These are phyloP conservation scores for Elysia crispata DNA, from an alignment of 2,888 invertebrate species.

Conservation along the genomic window DNA sequence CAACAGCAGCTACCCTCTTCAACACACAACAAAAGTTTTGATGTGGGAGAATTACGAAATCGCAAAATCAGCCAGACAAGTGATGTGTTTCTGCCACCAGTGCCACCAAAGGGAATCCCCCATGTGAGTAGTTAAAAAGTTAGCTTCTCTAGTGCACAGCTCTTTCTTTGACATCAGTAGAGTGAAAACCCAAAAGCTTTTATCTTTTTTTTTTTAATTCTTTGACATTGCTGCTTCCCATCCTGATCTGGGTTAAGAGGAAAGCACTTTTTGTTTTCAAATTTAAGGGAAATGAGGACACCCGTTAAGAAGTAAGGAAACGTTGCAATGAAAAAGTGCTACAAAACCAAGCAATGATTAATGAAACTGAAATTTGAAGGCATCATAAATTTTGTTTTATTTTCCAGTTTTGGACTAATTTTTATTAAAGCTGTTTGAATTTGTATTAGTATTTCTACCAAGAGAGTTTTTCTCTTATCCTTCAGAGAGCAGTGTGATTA, in stretches of 20 bases:
- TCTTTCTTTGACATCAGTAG: neutral
- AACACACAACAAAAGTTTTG: slow-evolving; percentile 43
- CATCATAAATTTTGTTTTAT: too few species aligned
- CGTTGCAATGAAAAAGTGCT: too few species aligned
- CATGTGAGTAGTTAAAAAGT: slow-evolving; percentile 54
- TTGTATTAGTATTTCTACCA: too few species aligned
- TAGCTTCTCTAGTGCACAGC: neutral
- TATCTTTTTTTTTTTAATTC: neutral
- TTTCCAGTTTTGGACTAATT: too few species aligned
- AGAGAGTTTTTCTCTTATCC: too few species aligned
- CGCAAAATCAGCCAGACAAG: slow-evolving; percentile 53
- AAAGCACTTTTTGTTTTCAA: too few species aligned
- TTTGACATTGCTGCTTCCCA: neutral
- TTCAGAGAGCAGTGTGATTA: too few species aligned
- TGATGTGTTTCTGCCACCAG: slow-evolving; percentile 58
- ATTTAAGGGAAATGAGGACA: too few species aligned
- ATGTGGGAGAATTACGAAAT: slow-evolving; percentile 39
- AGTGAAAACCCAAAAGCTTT: neutral
- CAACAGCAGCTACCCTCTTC: neutral
- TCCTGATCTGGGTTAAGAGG: neutral
- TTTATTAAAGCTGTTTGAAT: too few species aligned
- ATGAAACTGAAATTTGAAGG: too few species aligned
- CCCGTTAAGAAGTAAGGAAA: too few species aligned
- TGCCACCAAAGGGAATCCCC: slow-evolving; percentile 52
- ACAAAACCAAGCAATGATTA: too few species aligned